Base-by-base conservation (phyloP, 2,888 invertebrate genomes). In the Arge pagana region DNA sequence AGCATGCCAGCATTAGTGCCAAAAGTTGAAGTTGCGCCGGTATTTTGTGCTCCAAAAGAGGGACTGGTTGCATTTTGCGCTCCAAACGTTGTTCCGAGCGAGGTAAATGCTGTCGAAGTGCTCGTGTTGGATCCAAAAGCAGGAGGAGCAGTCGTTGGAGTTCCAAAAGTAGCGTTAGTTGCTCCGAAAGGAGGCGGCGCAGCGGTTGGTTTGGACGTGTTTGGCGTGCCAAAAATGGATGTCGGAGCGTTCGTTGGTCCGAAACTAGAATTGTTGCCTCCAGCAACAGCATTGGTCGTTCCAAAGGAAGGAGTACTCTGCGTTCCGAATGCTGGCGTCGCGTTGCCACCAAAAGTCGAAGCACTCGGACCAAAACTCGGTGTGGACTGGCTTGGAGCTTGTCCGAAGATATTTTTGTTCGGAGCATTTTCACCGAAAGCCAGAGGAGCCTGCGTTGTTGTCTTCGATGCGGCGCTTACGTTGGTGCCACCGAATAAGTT, bases 391-490 rank as follows among this genome's bases (percentile, higher is more conserved):
- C 11, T 53, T 21, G 37, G 55, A 42, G 41, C 30, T 16, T 57
- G 54, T 24, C 55, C 50, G 37, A 56, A 59, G 40, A 58, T 58
- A 18, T 35, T 54, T 7, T 53, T 33, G 7, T 39, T 33, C 8
- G 26, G 39, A 8, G 57, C 59, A 42, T 58, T 61, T n/a, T 54
- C 53, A 24, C 53, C 52, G 15, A 51, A 53, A 3, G 55, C 33
- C 6, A 48, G 36, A 10, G 52, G 21, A 11, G 45, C 48, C 7
- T 54, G 30, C 13, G 50, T 55, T 15, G 36, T 28, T 4, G 42
- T 57, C 16, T 1, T 35, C 3, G 51, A 39, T 3, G 54, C 8
- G 56, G 7, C 0, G 53, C 4, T n/a, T 49, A 57, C 1, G 48
- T 16, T 26, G 36, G 15, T 60, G 56, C 2, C 59, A 53, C 8